Percentiles rank a stretch among this genome's conserved stretches.
phyloP scores from a whole-genome alignment of 2,797 vertebrate genomes.

The Neomorphus geoffroyi region DNA sequence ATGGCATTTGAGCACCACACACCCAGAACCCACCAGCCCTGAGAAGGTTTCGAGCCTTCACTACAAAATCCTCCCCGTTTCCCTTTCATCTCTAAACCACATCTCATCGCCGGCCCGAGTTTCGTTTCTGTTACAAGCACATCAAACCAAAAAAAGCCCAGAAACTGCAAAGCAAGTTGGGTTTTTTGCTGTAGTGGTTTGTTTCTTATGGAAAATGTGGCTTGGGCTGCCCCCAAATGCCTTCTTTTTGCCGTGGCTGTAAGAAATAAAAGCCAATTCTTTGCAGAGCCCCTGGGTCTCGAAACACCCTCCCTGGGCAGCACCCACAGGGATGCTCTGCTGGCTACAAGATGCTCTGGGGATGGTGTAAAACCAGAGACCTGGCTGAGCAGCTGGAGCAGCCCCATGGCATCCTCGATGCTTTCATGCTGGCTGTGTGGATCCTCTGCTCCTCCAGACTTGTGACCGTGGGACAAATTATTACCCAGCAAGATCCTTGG shows the following conservation, averaged over 20 bases:
- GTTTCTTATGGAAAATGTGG: neutral
- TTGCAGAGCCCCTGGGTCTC: neutral
- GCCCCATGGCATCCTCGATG: too few relatives aligned
- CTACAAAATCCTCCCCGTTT: neutral
- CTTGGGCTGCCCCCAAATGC: neutral
- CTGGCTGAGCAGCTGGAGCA: neutral
- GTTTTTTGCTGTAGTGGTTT: neutral
- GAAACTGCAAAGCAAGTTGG: neutral
- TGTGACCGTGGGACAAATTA: too few relatives aligned
- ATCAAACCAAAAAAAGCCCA: neutral
- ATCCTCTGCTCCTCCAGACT: too few relatives aligned
- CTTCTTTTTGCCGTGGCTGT: neutral
- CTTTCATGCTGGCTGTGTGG: too few relatives aligned
- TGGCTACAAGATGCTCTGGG: rapidly evolving
- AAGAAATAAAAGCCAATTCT: neutral
- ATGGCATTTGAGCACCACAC: slow-evolving; percentile 34
- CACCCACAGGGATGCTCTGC: neutral
- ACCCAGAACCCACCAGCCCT: neutral
- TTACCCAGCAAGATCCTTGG: too few relatives aligned
- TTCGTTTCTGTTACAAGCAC: neutral
- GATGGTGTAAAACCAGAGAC: neutral
- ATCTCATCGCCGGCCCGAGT: neutral
- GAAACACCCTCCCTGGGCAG: neutral
- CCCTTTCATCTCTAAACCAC: neutral
- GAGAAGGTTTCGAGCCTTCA: neutral